These are phyloP conservation scores for Scleropages formosus DNA, from an alignment of 2,797 vertebrate species.

Conservation along the genomic window DNA sequence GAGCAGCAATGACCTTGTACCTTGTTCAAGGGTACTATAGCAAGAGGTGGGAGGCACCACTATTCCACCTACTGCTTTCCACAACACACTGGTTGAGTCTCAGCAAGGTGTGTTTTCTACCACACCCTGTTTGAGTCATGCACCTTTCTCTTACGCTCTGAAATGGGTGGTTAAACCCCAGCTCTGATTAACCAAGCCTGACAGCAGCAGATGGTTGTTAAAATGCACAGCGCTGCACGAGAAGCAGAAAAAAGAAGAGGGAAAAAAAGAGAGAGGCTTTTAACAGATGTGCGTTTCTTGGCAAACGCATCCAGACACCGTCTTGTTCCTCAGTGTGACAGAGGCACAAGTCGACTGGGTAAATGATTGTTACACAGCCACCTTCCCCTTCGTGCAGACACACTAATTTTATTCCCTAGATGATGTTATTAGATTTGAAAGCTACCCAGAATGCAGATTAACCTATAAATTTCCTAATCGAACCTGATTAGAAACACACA, in stretches of 20 bases:
- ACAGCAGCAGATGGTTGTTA: conserved; percentile 68
- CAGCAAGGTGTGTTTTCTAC: too few species aligned
- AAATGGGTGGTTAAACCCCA: conserved; percentile 36
- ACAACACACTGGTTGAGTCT: too few species aligned
- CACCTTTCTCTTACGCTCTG: background rate
- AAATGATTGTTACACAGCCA: background rate
- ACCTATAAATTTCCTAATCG: background rate
- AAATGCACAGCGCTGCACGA: conserved; percentile 55
- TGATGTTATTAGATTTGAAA: background rate
- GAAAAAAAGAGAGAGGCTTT: conserved; percentile 55
- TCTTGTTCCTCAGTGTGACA: background rate
- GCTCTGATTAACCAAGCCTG: conserved; percentile 63
- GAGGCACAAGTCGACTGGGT: background rate
- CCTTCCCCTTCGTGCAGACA: background rate
- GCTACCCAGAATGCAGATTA: background rate
- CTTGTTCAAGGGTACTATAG: too few species aligned
- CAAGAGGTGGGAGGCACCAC: too few species aligned
- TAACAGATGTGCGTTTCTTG: conserved; percentile 53
- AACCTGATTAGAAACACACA: background rate
- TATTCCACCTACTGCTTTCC: too few species aligned
- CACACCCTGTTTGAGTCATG: too few species aligned
- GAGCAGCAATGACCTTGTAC: too few species aligned
- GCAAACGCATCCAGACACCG: conserved; percentile 38
- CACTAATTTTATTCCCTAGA: background rate
- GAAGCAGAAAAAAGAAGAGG: conserved; percentile 47